A percentile compares a stretch with the other conserved stretches of the same genome.
phyloP scores from a whole-genome alignment of 2,113 vertebrate species.

The Seriola aureovittata region DNA sequence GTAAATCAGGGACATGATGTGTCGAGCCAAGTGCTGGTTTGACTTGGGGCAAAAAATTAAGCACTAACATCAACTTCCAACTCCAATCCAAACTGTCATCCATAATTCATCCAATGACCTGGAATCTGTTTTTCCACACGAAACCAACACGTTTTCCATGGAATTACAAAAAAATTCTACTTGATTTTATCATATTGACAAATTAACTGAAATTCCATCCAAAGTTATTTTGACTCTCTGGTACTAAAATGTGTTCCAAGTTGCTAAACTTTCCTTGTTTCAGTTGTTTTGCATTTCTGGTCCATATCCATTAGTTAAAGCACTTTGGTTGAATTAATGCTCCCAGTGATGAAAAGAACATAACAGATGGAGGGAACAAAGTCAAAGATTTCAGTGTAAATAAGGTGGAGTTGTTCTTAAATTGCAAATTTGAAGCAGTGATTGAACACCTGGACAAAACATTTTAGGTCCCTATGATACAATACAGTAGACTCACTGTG shows the following conservation, averaged over 20 bases:
- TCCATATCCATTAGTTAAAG: slow-evolving; percentile 19
- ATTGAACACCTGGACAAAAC: background rate
- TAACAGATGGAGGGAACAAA: slow-evolving; percentile 47
- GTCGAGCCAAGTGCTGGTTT: slow-evolving; percentile 15
- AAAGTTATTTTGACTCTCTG: background rate
- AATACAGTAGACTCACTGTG: background rate
- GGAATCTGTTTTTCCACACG: background rate
- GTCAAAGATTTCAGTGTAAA: background rate
- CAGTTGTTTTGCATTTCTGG: slow-evolving; percentile 11
- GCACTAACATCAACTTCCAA: background rate
- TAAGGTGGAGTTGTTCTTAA: background rate
- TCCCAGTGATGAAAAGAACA: background rate
- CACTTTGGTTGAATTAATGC: slow-evolving; percentile 23
- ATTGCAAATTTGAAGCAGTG: slow-evolving; percentile 8
- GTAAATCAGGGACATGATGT: slow-evolving; percentile 9
- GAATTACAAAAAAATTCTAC: background rate
- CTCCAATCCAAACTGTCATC: background rate
- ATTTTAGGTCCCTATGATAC: background rate
- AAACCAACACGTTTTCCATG: background rate
- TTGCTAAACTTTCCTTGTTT: slow-evolving; percentile 9
- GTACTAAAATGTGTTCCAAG: background rate
- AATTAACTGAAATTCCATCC: background rate
- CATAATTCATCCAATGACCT: background rate
- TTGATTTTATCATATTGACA: background rate
- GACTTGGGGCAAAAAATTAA: slow-evolving; percentile 15